Conservation (phyloP, 2,113 vertebrate species). For the Aspidoscelis tigris region DNA sequence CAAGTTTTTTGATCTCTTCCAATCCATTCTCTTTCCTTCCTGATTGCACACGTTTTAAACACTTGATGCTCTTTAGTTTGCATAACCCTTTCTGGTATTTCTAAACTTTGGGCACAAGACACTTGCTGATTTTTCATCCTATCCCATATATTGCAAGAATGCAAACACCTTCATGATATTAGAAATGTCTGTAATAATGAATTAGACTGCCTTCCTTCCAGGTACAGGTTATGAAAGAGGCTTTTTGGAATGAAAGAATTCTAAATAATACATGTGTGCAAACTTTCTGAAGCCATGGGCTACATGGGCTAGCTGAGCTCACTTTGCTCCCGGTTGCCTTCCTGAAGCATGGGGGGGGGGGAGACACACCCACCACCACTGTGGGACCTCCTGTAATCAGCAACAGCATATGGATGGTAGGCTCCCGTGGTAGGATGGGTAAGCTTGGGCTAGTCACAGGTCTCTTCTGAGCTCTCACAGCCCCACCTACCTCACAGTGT, state of each 20-base stretch:
- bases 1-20: neutral
- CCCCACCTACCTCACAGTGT: no score
- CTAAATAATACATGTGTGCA: constrained; percentile 22
- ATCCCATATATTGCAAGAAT: neutral
- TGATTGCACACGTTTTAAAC: neutral
- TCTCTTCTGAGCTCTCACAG: no score
- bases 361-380: no score
- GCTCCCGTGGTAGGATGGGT: no score
- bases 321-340: no score
- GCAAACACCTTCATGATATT: constrained; percentile 35
- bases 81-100: neutral
- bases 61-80: neutral
- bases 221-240: constrained; percentile 40
- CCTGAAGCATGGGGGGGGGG: no score
- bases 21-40: neutral
- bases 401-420: no score
- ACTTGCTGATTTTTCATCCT: neutral
- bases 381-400: no score
- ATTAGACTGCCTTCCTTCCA: constrained; percentile 33
- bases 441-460: no score
- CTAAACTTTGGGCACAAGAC: neutral
- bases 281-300: no score
- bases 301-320: no score
- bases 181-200: constrained; percentile 34
- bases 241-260: constrained; percentile 25